These are phyloP conservation scores for Artemia franciscana DNA, from an alignment of 1,140 invertebrate genomes.

Conservation along the genomic window DNA sequence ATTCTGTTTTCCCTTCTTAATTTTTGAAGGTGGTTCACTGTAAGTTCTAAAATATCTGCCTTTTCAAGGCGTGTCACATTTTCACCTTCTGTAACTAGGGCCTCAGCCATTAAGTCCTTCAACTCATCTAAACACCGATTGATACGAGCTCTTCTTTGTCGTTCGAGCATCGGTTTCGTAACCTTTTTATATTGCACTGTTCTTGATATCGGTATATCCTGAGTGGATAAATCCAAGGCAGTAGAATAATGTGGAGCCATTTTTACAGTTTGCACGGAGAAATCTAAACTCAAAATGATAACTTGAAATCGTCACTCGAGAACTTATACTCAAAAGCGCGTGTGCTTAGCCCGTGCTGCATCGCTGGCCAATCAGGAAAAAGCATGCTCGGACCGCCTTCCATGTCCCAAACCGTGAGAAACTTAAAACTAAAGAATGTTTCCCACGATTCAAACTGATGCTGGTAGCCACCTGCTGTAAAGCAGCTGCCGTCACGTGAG, in stretches of 20 bases:
- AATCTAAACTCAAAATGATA: background rate
- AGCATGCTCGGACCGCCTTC: background rate
- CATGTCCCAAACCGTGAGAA: background rate
- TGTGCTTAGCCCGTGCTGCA: background rate
- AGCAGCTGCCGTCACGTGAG: background rate
- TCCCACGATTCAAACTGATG: background rate
- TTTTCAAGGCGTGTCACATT: constrained; percentile 84
- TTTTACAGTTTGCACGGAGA: background rate
- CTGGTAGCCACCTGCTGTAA: background rate
- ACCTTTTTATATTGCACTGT: constrained; percentile 77
- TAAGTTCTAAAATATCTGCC: constrained; percentile 84
- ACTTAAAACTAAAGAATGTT: background rate
- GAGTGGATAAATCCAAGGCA: constrained; percentile 5
- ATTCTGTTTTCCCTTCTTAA: constrained; percentile 43
- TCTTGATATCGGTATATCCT: constrained; percentile 48
- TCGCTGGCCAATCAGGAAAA: background rate
- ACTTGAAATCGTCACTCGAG: background rate
- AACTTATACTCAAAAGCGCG: background rate
- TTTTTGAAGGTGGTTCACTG: constrained; percentile 72
- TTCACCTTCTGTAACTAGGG: constrained; percentile 58
- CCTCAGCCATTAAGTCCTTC: constrained; percentile 71
- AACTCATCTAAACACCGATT: constrained; percentile 79
- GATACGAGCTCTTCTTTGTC: constrained; percentile 73
- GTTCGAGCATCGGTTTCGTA: constrained; percentile 86
- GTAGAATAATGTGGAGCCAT: constrained; percentile 9